Conservation (phyloP, 2,797 vertebrate genomes). For the Natrix natrix region DNA sequence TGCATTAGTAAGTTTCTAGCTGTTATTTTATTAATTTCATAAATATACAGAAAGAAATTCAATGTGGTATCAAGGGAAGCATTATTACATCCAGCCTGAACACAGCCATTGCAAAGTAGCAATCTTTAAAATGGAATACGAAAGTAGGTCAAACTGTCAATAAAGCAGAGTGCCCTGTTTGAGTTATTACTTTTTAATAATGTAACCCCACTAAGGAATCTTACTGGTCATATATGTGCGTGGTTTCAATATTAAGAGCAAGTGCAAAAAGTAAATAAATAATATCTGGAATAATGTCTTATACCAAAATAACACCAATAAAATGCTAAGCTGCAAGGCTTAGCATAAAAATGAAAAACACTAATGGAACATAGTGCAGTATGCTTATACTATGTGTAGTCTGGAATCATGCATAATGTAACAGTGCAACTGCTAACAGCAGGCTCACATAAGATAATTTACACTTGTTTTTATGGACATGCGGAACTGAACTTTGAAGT, state of each 20-base stretch:
- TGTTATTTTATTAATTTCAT: constrained; percentile 28
- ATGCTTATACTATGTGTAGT: constrained; percentile 57
- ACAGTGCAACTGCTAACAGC: constrained; percentile 74
- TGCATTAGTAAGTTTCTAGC: neutral
- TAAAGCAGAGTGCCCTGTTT: neutral
- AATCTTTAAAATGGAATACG: constrained; percentile 33
- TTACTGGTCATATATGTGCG: constrained; percentile 42
- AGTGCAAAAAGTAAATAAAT: constrained; percentile 49
- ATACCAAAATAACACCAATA: constrained; percentile 60
- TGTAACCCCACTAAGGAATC: constrained; percentile 42
- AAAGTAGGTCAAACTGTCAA: constrained; percentile 32
- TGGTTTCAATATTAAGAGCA: constrained; percentile 49
- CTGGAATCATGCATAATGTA: constrained; percentile 78
- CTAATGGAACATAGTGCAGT: constrained; percentile 48
- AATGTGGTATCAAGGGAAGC: constrained; percentile 38
- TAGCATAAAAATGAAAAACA: constrained; percentile 58
- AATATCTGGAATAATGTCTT: constrained; percentile 58
- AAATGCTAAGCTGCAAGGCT: constrained; percentile 62
- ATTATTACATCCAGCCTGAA: constrained; percentile 24
- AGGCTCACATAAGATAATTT: constrained; percentile 79
- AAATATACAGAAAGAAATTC: constrained; percentile 26
- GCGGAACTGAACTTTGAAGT: constrained; percentile 79
- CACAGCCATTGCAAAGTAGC: neutral
- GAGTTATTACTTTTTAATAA: constrained; percentile 16
- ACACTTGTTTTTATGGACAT: constrained; percentile 80